A percentile compares a stretch with the other conserved stretches of the same genome.
Evolutionary conservation across 2,797 vertebrate genomes (phyloP).

Genomic region (Anas bernieri): DNA sequence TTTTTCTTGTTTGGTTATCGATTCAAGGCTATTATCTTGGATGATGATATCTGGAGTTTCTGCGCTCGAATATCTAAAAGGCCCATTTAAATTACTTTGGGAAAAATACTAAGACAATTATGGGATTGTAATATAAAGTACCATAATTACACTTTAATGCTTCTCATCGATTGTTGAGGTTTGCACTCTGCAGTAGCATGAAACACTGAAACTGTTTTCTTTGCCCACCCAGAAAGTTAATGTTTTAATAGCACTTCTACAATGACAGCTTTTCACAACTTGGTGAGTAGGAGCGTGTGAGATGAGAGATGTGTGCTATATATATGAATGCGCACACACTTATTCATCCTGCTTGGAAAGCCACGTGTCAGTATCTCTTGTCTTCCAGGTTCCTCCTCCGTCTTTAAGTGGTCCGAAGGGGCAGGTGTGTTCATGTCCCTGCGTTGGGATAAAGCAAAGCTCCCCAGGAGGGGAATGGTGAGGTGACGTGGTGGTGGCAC

Average conservation of each 20-base stretch:
- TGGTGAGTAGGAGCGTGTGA: background rate
- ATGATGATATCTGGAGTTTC: conserved; percentile 56
- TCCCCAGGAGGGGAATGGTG: rapidly evolving
- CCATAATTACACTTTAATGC: conserved; percentile 64
- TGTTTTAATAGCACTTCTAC: background rate
- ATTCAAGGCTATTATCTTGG: conserved; percentile 61
- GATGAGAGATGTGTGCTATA: background rate
- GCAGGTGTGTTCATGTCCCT: rapidly evolving
- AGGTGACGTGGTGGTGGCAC: background rate
- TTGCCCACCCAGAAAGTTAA: background rate
- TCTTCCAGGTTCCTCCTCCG: background rate
- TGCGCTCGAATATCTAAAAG: conserved; percentile 44
- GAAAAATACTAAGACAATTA: conserved; percentile 71
- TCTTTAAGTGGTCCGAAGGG: background rate
- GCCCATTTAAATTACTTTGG: conserved; percentile 10
- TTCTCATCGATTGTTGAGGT: conserved; percentile 49
- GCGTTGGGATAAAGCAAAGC: background rate
- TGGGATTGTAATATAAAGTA: conserved; percentile 61
- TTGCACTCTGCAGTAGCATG: background rate
- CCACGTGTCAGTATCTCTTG: rapidly evolving
- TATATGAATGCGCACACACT: background rate
- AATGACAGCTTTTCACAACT: background rate
- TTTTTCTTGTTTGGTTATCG: conserved; percentile 40
- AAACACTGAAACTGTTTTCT: background rate
- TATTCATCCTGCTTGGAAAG: background rate